phyloP scores from a whole-genome alignment of 2,888 invertebrate species.

The Zhengitettix transpicula region DNA sequence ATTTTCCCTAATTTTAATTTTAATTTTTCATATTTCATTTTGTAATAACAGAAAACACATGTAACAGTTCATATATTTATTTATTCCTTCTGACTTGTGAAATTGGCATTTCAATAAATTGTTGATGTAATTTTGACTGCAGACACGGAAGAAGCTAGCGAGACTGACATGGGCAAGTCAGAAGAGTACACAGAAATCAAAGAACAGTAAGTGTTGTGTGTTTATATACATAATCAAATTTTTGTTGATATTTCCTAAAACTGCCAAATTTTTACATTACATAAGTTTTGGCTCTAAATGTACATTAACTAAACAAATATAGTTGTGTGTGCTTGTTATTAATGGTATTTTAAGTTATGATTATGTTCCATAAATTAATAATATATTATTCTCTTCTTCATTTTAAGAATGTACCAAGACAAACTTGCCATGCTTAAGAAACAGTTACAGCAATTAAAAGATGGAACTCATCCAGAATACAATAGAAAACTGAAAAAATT shows the following conservation, averaged over 20 bases:
- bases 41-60: neutral
- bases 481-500: constrained; percentile 62
- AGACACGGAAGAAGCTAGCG: constrained; percentile 95
- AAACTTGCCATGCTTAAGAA: constrained; percentile 76
- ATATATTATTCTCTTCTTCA: neutral
- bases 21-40: too few species aligned
- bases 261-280: neutral
- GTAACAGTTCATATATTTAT: neutral
- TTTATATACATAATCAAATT: neutral
- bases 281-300: neutral
- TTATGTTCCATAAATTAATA: neutral
- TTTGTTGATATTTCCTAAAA: neutral
- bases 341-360: neutral
- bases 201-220: constrained; percentile 52
- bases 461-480: constrained; percentile 75
- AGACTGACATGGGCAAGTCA: constrained; percentile 74
- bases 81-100: neutral
- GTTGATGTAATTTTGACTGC: constrained; percentile 10
- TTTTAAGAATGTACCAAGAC: constrained; percentile 68
- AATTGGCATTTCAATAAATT: constrained; percentile 1
- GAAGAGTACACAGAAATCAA: constrained; percentile 72
- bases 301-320: neutral
- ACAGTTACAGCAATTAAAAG: constrained; percentile 75
- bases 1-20: neutral
- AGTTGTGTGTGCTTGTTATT: neutral